Evolutionary conservation across 2,113 vertebrate genomes (phyloP), one percentile per base, ranked within the genome.

Genomic region (Pogonocichla stellata): DNA sequence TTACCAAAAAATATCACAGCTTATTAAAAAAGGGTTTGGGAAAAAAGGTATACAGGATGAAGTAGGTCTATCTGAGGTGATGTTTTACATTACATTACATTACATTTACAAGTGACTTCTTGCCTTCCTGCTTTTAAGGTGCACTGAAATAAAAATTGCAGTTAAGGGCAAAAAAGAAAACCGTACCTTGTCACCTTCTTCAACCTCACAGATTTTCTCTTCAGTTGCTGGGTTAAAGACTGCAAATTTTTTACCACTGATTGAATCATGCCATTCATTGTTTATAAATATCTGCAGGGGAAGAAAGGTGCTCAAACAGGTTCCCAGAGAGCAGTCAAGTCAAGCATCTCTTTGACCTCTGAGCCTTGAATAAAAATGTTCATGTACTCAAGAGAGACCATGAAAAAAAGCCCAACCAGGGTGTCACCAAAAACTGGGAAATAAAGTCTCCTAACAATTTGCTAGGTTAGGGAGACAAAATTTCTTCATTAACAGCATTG

Each of bases 231-330:
- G 99, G 87, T 99, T 98, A 75, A 97, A 84, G 64, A 99, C 98
- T 28, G 96, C 95, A 89, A 99, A 98, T 95, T 98, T 99, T 95
- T 98, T 98, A 29, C 98, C 98, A 73, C 98, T 98, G 84, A 96
- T 79, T 1, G 99, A 98, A 61, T 98, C 71, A 43, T 98, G 98
- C 99, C 99, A 99, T 72, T 99, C 98, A 42, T 99, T 99, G 91
- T 98, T 98, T 94, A 99, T 99, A 91, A 99, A 99, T 96, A 99
- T 98, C 99, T 99, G 92, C 9, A 79, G 74, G 33, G 5, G 28
- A 93, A 88, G 79, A 92, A 86, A 60, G 17, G 31, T n/a, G 8
- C 4, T 72, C 15, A 15, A 0, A 5, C 5, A 48, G 22, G 5
- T n/a, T 81, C 6, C 13, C 13, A 71, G 54, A 48, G 6, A 57